phyloP scores from a whole-genome alignment of 2,113 vertebrate species.

The Piprites chloris region DNA sequence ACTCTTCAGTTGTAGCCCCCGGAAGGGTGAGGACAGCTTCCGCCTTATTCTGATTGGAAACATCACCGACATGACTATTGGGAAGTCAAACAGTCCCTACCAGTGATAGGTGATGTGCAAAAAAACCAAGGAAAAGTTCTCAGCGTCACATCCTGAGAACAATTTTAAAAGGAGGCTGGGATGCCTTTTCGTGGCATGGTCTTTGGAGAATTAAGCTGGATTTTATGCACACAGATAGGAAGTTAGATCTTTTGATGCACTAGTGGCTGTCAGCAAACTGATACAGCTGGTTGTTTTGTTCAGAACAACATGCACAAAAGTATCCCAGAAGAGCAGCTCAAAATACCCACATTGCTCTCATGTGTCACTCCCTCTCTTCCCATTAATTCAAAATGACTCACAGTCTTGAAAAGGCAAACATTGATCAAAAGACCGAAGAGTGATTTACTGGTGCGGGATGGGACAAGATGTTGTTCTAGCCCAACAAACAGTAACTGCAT shows the following conservation, averaged over 20 bases:
- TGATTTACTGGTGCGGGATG: neutral
- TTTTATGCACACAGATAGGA: neutral
- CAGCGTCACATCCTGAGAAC: neutral
- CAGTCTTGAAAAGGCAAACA: constrained; percentile 7
- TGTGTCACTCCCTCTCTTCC: neutral
- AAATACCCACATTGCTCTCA: neutral
- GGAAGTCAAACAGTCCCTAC: neutral
- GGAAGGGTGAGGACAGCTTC: constrained; percentile 53
- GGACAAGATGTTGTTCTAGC: constrained; percentile 42
- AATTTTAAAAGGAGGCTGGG: neutral
- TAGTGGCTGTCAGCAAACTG: neutral
- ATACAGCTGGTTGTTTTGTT: neutral
- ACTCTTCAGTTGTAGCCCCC: constrained; percentile 55
- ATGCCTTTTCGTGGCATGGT: neutral
- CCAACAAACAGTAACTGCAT: constrained; percentile 42
- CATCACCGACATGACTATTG: neutral
- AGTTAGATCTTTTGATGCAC: neutral
- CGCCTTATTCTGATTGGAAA: neutral
- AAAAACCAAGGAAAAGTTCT: neutral
- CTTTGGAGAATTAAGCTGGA: neutral
- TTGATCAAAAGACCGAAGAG: constrained; percentile 2
- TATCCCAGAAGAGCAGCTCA: constrained; percentile 1
- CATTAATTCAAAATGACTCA: constrained; percentile 6
- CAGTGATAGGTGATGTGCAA: neutral
- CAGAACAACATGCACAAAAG: neutral